Percentiles rank a stretch among this genome's conserved stretches.
Evolutionary conservation across 1,140 invertebrate genomes (phyloP).

Genomic region (Patella vulgata): DNA sequence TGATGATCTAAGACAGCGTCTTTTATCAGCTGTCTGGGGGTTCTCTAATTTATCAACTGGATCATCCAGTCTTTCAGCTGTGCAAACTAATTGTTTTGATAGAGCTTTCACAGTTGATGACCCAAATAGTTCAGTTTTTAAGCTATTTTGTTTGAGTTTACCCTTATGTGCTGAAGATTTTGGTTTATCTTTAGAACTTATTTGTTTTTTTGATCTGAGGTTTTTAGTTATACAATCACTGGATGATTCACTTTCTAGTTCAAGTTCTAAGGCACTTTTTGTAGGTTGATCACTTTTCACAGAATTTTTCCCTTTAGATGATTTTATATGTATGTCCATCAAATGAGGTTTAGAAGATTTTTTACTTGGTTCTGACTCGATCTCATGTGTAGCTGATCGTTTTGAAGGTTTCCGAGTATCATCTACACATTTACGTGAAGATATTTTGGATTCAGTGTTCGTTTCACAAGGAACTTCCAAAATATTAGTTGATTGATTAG

Average conservation of each 20-base stretch:
- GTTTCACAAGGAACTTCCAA: slow-evolving; percentile 9
- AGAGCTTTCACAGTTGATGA: background rate
- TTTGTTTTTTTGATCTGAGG: background rate
- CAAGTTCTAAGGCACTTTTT: too few species aligned
- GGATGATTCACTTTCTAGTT: too few species aligned
- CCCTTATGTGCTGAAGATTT: background rate
- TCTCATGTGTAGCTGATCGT: background rate
- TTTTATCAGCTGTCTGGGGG: slow-evolving; percentile 2
- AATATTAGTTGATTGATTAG: slow-evolving; percentile 5
- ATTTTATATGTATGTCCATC: background rate
- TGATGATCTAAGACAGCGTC: slow-evolving; percentile 6
- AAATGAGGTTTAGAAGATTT: background rate
- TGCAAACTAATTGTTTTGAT: background rate
- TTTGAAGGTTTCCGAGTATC: background rate
- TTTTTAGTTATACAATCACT: too few species aligned
- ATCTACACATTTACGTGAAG: background rate
- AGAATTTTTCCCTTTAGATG: background rate
- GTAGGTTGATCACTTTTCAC: too few species aligned
- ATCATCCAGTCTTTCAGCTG: background rate
- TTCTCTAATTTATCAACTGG: background rate
- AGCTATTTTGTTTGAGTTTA: background rate
- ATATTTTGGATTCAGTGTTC: background rate
- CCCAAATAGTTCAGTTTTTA: background rate
- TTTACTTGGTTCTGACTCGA: background rate
- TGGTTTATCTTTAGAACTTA: background rate